phyloP scores from a whole-genome alignment of 2,888 invertebrate genomes.

The Stenolophus ochropezus region DNA sequence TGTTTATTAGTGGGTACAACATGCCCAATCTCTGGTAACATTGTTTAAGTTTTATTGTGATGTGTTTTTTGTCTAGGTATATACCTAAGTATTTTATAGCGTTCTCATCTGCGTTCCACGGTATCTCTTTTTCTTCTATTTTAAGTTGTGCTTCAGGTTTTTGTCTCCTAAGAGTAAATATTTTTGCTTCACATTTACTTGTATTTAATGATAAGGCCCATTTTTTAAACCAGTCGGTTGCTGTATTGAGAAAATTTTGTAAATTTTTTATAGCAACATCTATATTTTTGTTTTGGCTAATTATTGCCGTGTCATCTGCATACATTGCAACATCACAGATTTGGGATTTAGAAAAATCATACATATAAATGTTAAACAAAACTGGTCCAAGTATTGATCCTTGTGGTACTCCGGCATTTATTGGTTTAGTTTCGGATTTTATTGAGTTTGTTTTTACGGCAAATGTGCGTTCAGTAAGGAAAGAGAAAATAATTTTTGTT shows the following conservation, averaged over 20 bases:
- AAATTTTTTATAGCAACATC: not conserved
- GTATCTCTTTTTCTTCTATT: no score
- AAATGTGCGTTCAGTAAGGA: conserved; percentile 63
- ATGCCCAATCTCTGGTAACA: not conserved
- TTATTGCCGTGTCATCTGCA: conserved; percentile 62
- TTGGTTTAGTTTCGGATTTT: conserved; percentile 49
- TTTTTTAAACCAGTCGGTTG: not conserved
- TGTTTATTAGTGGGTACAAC: not conserved
- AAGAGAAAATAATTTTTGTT: conserved; percentile 63
- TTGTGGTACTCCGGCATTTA: conserved; percentile 66
- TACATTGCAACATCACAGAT: no score
- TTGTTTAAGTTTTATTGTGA: not conserved
- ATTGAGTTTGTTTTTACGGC: conserved; percentile 55
- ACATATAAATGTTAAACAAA: conserved; percentile 63
- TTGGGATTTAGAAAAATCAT: conserved; percentile 62
- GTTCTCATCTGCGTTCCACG: not conserved
- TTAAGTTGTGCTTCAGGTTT: no score
- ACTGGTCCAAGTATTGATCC: conserved; percentile 62
- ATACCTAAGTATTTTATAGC: not conserved
- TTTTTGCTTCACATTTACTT: not conserved
- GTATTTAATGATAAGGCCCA: not conserved
- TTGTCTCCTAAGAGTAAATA: no score
- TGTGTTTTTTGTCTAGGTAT: not conserved
- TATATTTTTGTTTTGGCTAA: not conserved
- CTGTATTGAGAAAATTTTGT: not conserved